A percentile compares a stretch with the other conserved stretches of the same genome.
Evolutionary conservation across 2,113 vertebrate genomes (phyloP).

Genomic region (Nannospalax galili): DNA sequence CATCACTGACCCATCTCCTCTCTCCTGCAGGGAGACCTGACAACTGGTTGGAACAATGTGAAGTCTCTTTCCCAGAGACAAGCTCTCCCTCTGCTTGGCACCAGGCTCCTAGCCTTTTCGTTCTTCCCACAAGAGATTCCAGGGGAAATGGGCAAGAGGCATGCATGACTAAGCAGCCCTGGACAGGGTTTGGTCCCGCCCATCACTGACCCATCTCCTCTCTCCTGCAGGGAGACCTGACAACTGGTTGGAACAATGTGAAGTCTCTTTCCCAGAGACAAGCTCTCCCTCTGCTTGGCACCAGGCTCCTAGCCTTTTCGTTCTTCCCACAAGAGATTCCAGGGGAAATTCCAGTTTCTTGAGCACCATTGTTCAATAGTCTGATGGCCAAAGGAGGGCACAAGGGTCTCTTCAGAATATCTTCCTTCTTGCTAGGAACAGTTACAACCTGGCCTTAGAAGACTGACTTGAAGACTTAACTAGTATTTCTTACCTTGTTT

Average conservation of each 20-base stretch:
- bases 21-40: background rate
- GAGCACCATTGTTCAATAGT: background rate
- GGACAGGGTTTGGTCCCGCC: too few species aligned
- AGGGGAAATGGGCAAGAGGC: too few species aligned
- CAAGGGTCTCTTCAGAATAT: too few species aligned
- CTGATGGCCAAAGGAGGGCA: background rate
- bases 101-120: background rate
- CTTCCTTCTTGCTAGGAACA: background rate
- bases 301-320: background rate
- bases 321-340: background rate
- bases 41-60: background rate
- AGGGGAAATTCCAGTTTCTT: background rate
- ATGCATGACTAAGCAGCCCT: background rate
- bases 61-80: background rate
- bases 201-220: background rate
- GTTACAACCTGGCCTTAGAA: background rate
- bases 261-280: background rate
- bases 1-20: background rate
- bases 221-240: background rate
- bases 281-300: background rate
- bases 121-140: background rate
- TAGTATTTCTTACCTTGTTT: background rate
- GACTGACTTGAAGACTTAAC: background rate
- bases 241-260: background rate
- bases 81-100: background rate